Conservation (phyloP, 2,113 vertebrate species). For the Aspiorhynchus laticeps region DNA sequence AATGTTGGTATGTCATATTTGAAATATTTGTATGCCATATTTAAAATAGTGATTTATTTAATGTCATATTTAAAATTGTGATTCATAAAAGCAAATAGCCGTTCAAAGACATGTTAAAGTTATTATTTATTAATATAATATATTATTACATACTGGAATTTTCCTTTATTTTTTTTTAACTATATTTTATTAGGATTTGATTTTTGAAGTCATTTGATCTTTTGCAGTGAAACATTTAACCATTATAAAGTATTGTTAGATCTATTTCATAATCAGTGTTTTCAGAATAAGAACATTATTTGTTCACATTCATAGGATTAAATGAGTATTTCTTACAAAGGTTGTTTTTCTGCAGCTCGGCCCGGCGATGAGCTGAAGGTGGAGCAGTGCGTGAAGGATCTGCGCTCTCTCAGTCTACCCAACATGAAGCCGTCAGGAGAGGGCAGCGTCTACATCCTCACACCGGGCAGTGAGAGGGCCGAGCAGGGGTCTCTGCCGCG, state of each 20-base stretch:
- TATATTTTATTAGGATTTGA: background rate
- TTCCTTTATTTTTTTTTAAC: no score
- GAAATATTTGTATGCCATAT: background rate
- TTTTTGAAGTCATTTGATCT: background rate
- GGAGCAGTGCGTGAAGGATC: conserved; percentile 85
- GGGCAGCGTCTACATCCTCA: conserved; percentile 70
- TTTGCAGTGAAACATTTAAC: no score
- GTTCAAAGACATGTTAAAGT: background rate
- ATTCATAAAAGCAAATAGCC: background rate
- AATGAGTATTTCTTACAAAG: background rate
- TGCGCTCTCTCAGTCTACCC: conserved; percentile 84
- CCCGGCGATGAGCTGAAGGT: conserved; percentile 88
- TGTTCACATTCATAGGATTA: background rate
- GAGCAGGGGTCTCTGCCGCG: conserved; percentile 75
- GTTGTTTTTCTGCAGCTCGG: conserved; percentile 75
- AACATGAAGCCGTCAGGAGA: conserved; percentile 75
- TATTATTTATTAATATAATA: background rate
- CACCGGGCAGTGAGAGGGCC: conserved; percentile 67
- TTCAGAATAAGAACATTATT: background rate
- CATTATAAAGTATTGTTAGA: background rate
- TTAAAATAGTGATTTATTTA: background rate
- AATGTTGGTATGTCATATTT: background rate
- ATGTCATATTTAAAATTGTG: background rate
- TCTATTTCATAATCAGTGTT: background rate
- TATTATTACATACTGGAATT: no score